Evolutionary conservation across 2,113 vertebrate species (phyloP).

Genomic region (Hydropotes inermis): DNA sequence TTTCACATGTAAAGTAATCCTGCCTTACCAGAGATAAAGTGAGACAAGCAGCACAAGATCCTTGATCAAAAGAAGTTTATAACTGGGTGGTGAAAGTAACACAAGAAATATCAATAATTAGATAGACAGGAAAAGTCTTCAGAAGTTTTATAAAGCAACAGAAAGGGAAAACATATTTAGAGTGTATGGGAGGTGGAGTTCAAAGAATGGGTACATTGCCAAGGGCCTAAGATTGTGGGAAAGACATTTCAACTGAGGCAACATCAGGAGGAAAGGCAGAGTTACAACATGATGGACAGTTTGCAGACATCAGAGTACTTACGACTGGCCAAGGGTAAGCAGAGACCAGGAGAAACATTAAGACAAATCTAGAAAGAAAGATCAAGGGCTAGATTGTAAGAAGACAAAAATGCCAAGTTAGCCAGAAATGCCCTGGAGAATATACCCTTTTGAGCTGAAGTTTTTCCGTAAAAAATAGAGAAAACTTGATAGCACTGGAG

Average conservation of each 20-base stretch:
- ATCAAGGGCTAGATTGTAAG: neutral
- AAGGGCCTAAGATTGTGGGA: neutral
- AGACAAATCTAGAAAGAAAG: constrained; percentile 27
- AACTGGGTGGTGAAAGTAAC: neutral
- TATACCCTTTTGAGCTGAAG: neutral
- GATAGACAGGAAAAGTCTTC: neutral
- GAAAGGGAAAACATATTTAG: neutral
- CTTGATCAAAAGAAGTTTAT: neutral
- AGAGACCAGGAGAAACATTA: constrained; percentile 13
- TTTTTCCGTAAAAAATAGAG: neutral
- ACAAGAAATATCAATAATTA: constrained; percentile 24
- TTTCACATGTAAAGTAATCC: neutral
- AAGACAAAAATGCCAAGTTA: constrained; percentile 5
- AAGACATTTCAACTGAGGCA: neutral
- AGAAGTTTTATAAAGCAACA: constrained; percentile 33
- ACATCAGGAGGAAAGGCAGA: neutral
- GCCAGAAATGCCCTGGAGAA: neutral
- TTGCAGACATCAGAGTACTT: neutral
- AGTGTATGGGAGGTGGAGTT: neutral
- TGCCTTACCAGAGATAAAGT: neutral
- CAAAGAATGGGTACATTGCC: neutral
- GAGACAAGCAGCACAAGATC: neutral
- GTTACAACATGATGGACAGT: neutral
- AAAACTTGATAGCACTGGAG: neutral
- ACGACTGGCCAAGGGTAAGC: neutral